phyloP scores from a whole-genome alignment of 2,888 invertebrate species.

The Neelides folsomi region DNA sequence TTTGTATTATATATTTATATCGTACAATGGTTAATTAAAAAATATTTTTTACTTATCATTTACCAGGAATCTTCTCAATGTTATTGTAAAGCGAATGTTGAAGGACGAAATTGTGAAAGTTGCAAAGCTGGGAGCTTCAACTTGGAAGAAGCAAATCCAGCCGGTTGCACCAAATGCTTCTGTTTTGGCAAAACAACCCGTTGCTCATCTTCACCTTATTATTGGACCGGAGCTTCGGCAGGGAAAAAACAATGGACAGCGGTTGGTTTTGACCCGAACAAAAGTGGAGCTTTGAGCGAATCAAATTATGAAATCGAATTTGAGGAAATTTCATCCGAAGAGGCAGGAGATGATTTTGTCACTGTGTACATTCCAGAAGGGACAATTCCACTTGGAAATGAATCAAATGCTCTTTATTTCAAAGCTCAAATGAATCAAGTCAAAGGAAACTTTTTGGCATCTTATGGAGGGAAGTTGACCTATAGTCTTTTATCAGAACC shows the following conservation, averaged over 20 bases:
- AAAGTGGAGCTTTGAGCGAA: conserved; percentile 9
- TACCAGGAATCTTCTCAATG: conserved; percentile 50
- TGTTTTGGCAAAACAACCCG: conserved; percentile 86
- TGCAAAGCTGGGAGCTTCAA: conserved; percentile 86
- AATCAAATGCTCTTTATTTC: conserved; percentile 52
- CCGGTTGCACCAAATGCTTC: conserved; percentile 92
- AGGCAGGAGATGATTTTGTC: conserved; percentile 15
- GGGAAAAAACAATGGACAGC: conserved; percentile 20
- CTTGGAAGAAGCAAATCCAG: conserved; percentile 64
- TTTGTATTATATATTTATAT: too few relatives aligned
- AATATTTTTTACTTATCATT: conserved; percentile 11
- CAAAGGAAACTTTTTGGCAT: conserved; percentile 67
- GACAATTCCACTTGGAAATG: conserved; percentile 17
- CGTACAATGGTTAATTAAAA: too few relatives aligned
- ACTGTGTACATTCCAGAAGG: conserved; percentile 31
- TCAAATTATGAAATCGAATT: conserved; percentile 21
- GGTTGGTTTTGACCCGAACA: conserved; percentile 19
- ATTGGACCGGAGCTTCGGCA: conserved; percentile 38
- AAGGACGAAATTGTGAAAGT: conserved; percentile 63
- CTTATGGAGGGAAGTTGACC: conserved; percentile 74
- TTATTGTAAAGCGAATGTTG: conserved; percentile 65
- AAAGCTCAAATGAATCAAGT: conserved; percentile 54
- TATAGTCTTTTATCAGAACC: conserved; percentile 44
- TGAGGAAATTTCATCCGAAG: conserved; percentile 14
- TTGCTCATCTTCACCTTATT: conserved; percentile 64